A percentile compares a stretch with the other conserved stretches of the same genome.
Conservation (phyloP, 2,797 vertebrate genomes). For the Gallinago solitaria region DNA sequence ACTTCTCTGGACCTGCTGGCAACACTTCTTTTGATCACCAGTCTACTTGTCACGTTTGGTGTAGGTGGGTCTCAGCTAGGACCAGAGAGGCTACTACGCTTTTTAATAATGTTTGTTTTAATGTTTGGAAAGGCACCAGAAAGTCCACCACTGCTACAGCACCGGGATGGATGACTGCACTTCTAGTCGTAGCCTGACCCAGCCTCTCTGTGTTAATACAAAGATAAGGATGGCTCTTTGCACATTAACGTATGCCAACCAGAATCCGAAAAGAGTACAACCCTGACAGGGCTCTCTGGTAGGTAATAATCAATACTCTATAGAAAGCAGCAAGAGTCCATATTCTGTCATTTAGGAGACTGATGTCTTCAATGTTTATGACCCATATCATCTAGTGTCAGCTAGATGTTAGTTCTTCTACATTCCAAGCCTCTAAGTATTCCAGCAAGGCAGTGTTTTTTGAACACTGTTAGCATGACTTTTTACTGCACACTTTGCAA, state of each 20-base stretch:
- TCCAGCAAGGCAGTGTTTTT: not conserved
- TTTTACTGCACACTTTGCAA: not conserved
- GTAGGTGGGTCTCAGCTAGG: not conserved
- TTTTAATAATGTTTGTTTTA: not conserved
- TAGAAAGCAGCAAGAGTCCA: not conserved
- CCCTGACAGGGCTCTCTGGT: accelerated
- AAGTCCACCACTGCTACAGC: not conserved
- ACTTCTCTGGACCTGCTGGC: no score
- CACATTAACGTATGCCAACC: accelerated
- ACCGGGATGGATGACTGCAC: not conserved
- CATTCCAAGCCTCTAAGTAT: not conserved
- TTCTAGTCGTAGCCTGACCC: not conserved
- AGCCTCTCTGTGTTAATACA: not conserved
- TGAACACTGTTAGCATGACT: not conserved
- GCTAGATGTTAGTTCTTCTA: not conserved
- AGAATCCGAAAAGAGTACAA: not conserved
- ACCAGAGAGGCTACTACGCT: not conserved
- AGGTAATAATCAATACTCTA: not conserved
- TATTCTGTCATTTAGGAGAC: not conserved
- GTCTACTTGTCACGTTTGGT: not conserved
- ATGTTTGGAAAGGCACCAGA: conserved; percentile 7
- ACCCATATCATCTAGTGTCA: not conserved
- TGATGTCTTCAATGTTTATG: not conserved
- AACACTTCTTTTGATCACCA: not conserved
- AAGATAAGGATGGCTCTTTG: not conserved